Evolutionary conservation across 1,140 invertebrate species (phyloP).

Genomic region (Brachionus calyciflorus): DNA sequence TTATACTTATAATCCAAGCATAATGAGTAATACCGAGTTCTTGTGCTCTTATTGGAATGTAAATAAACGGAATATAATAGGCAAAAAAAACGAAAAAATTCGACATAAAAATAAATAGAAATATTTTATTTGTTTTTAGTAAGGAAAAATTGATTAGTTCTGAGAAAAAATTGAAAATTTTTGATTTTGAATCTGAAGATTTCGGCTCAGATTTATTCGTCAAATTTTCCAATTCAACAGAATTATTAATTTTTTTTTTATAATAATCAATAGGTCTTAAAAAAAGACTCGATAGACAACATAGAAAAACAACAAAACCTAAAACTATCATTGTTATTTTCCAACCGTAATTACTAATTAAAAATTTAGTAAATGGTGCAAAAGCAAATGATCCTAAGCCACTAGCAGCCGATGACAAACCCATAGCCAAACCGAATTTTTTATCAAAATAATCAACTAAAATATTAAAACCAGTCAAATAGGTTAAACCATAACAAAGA

Average conservation of each 20-base stretch:
- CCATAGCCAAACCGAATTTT: conserved; percentile 82
- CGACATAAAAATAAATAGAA: conserved; percentile 82
- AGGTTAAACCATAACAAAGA: conserved; percentile 52
- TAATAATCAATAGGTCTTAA: conserved; percentile 9
- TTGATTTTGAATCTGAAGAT: not conserved
- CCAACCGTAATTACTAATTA: conserved; percentile 16
- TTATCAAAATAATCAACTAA: conserved; percentile 89
- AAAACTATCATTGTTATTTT: not conserved
- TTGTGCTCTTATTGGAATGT: conserved; percentile 64
- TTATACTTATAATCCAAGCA: conserved; percentile 62
- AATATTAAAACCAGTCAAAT: conserved; percentile 71
- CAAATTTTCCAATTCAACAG: not conserved
- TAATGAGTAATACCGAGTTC: conserved; percentile 45
- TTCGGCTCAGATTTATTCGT: not conserved
- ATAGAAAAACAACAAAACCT: not conserved
- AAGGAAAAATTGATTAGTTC: conserved; percentile 81
- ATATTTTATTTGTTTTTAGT: conserved; percentile 74
- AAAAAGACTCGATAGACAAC: not conserved
- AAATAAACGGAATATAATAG: conserved; percentile 89
- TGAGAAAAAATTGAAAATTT: conserved; percentile 62
- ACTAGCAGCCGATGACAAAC: conserved; percentile 68
- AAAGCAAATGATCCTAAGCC: conserved; percentile 21
- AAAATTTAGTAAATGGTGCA: not conserved
- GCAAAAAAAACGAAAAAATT: conserved; percentile 94
- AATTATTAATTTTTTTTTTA: not conserved